A percentile compares a stretch with the other conserved stretches of the same genome.
These are phyloP conservation scores for Notothenia coriiceps DNA, from an alignment of 2,113 vertebrate genomes.

Conservation along the genomic window DNA sequence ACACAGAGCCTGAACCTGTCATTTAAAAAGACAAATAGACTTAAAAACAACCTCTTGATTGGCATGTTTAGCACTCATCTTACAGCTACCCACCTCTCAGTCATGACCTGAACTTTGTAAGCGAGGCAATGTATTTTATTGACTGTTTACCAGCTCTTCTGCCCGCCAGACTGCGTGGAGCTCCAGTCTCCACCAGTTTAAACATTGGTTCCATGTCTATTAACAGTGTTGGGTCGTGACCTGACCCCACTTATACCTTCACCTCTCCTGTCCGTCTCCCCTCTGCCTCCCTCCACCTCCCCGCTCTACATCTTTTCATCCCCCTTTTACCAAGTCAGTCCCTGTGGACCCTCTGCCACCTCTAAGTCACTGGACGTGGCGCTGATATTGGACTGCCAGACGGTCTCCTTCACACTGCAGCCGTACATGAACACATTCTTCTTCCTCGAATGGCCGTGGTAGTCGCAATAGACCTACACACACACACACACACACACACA, in stretches of 20 bases:
- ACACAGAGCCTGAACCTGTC: neutral
- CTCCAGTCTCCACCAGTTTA: slow-evolving; percentile 64
- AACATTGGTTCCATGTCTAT: slow-evolving; percentile 78
- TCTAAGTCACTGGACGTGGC: too few relatives aligned
- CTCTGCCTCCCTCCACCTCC: slow-evolving; percentile 13
- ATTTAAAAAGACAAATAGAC: neutral
- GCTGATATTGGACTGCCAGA: too few relatives aligned
- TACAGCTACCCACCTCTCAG: slow-evolving; percentile 20
- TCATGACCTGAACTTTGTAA: slow-evolving; percentile 44
- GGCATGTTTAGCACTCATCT: slow-evolving; percentile 1
- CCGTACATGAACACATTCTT: too few relatives aligned
- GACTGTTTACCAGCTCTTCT: slow-evolving; percentile 43
- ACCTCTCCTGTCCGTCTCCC: slow-evolving; percentile 60
- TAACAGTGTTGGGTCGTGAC: slow-evolving; percentile 75
- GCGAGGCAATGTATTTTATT: slow-evolving; percentile 55
- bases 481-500: slow-evolving; percentile 11
- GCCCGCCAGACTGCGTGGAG: slow-evolving; percentile 25
- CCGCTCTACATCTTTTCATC: slow-evolving; percentile 52
- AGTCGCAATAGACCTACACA: too few relatives aligned
- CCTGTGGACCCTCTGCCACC: slow-evolving; percentile 45
- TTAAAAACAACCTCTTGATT: slow-evolving; percentile 19
- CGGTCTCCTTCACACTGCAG: too few relatives aligned
- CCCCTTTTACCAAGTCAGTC: slow-evolving; percentile 66
- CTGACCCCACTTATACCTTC: slow-evolving; percentile 79
- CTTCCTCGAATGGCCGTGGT: too few relatives aligned